These are phyloP conservation scores for Drosophila borealis DNA, from an alignment of 2,888 invertebrate species.

Conservation along the genomic window DNA sequence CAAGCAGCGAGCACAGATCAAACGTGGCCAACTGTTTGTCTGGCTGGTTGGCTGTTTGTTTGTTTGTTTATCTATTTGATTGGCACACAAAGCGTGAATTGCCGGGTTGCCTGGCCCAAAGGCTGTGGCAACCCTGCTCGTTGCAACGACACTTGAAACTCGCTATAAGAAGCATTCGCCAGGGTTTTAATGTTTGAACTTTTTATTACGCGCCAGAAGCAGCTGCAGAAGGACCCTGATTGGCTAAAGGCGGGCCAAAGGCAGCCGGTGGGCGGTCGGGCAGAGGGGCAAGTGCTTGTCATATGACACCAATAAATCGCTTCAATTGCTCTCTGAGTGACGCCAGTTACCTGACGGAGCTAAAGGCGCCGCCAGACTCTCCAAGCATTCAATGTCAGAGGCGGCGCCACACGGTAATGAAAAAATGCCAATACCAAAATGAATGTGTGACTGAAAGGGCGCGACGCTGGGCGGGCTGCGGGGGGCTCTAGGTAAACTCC, in stretches of 20 bases:
- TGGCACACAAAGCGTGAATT: constrained; percentile 67
- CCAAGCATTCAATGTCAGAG: constrained; percentile 62
- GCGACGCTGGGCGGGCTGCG: background rate
- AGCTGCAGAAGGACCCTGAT: constrained; percentile 39
- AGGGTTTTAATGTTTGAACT: constrained; percentile 77
- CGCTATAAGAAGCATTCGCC: constrained; percentile 56
- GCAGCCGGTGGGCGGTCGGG: background rate
- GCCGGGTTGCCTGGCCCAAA: constrained; percentile 30
- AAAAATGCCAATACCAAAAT: constrained; percentile 78
- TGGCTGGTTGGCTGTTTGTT: constrained; percentile 9
- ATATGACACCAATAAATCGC: constrained; percentile 81
- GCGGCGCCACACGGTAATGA: constrained; percentile 58
- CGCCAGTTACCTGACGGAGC: constrained; percentile 49
- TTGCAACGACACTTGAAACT: constrained; percentile 67
- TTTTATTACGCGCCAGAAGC: constrained; percentile 64
- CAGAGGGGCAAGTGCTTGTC: constrained; percentile 61
- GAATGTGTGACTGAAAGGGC: constrained; percentile 56
- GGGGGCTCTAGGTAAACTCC: constrained; percentile 16
- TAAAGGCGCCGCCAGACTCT: constrained; percentile 12
- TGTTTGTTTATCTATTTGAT: constrained; percentile 64
- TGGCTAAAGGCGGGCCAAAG: constrained; percentile 37
- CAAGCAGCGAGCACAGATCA: constrained; percentile 30
- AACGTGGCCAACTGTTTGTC: constrained; percentile 33
- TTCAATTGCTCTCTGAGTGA: constrained; percentile 80
- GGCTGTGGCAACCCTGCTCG: constrained; percentile 2